phyloP scores from a whole-genome alignment of 2,113 vertebrate species.

The Cromileptes altivelis region DNA sequence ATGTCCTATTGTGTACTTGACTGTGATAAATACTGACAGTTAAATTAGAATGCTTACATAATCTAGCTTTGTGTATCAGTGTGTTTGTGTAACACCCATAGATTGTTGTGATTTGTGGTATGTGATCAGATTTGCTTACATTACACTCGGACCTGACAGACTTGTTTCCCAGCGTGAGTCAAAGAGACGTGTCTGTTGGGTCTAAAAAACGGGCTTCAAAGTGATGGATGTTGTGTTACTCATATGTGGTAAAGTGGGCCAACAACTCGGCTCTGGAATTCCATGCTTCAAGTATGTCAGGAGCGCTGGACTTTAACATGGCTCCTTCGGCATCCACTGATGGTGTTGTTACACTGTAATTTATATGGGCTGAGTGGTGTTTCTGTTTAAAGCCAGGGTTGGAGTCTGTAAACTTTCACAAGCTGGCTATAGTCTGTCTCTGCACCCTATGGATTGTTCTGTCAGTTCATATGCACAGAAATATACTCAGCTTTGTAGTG shows the following conservation, averaged over 20 bases:
- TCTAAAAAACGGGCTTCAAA: slow-evolving; percentile 6
- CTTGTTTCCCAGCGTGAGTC: slow-evolving; percentile 53
- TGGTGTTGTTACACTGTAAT: slow-evolving; percentile 54
- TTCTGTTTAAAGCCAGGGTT: slow-evolving; percentile 54
- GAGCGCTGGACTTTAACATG: slow-evolving; percentile 43
- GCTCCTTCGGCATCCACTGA: slow-evolving; percentile 30
- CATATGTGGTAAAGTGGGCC: slow-evolving; percentile 47
- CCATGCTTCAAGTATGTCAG: slow-evolving; percentile 46
- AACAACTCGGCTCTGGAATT: slow-evolving; percentile 42
- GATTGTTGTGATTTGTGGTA: slow-evolving; percentile 63
- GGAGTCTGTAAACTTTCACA: slow-evolving; percentile 65
- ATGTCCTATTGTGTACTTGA: slow-evolving; percentile 44
- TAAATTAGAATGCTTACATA: slow-evolving; percentile 48
- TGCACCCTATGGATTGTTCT: slow-evolving; percentile 18
- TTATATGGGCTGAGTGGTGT: slow-evolving; percentile 46
- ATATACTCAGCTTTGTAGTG: slow-evolving; percentile 10
- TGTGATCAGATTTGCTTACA: slow-evolving; percentile 65
- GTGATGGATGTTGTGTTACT: slow-evolving; percentile 58
- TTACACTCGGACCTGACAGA: not conserved
- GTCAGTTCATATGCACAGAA: slow-evolving; percentile 20
- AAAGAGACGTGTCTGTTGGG: slow-evolving; percentile 39
- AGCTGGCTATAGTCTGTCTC: slow-evolving; percentile 34
- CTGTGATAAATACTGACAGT: slow-evolving; percentile 50
- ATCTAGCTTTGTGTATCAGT: slow-evolving; percentile 39
- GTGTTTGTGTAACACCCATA: slow-evolving; percentile 58